phyloP scores from a whole-genome alignment of 1,140 invertebrate species.

The Tetragonula clypearis region DNA sequence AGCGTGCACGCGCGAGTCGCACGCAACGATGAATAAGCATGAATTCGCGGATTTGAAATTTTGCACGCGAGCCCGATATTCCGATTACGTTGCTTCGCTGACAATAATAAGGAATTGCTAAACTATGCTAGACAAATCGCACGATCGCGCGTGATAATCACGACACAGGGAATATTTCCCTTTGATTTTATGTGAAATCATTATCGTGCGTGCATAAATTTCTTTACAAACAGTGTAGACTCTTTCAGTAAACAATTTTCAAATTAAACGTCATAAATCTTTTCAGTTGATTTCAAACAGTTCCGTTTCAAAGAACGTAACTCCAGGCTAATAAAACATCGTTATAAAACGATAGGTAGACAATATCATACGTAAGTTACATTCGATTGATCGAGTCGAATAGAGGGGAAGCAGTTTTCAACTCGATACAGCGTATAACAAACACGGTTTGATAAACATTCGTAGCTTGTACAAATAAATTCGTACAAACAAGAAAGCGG shows the following conservation, averaged over 20 bases:
- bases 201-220: too few relatives aligned
- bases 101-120: background rate
- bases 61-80: conserved; percentile 58
- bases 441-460: background rate
- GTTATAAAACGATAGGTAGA: background rate
- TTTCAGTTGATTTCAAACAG: background rate
- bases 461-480: background rate
- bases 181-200: too few relatives aligned
- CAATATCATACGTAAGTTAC: background rate
- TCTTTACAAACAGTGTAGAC: too few relatives aligned
- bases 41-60: conserved; percentile 41
- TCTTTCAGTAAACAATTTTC: too few relatives aligned
- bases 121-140: background rate
- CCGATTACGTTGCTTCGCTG: conserved; percentile 20
- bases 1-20: background rate
- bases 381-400: background rate
- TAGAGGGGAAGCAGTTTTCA: too few relatives aligned
- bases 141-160: too few relatives aligned
- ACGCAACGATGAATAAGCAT: background rate
- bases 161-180: too few relatives aligned
- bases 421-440: background rate
- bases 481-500: background rate
- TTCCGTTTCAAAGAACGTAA: background rate
- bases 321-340: background rate
- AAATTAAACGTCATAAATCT: background rate